Conservation (phyloP, 2,797 vertebrate genomes). For the Xyrichtys novacula region DNA sequence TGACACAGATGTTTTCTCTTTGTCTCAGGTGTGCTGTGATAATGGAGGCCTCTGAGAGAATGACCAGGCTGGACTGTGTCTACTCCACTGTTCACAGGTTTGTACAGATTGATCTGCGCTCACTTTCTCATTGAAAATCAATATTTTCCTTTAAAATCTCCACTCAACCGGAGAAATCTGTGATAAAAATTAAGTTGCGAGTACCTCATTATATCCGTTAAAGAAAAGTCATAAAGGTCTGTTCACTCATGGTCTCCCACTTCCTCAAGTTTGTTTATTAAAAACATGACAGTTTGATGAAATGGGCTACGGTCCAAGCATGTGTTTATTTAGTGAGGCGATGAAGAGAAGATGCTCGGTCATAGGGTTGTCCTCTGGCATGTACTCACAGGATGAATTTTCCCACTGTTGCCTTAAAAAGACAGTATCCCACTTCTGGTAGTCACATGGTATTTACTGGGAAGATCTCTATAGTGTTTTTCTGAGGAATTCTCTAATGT, state of each 20-base stretch:
- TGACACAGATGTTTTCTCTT: background rate
- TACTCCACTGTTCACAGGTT: slow-evolving; percentile 71
- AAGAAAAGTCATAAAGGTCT: slow-evolving; percentile 59
- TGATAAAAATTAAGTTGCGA: slow-evolving; percentile 7
- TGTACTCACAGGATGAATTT: slow-evolving; percentile 70
- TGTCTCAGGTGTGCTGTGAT: slow-evolving; percentile 61
- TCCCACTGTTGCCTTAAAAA: slow-evolving; percentile 79
- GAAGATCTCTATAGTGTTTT: slow-evolving; percentile 31
- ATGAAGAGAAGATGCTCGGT: slow-evolving; percentile 78
- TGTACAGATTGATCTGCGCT: slow-evolving; percentile 25
- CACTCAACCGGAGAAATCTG: slow-evolving; percentile 38
- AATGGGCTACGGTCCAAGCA: slow-evolving; percentile 74
- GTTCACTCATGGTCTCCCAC: slow-evolving; percentile 67
- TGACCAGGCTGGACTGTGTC: slow-evolving; percentile 55
- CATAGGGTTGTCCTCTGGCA: slow-evolving; percentile 73
- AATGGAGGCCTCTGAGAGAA: slow-evolving; percentile 70
- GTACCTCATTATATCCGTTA: slow-evolving; percentile 56
- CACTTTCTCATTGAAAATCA: background rate
- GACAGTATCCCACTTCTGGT: slow-evolving; percentile 53
- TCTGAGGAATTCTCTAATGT: background rate
- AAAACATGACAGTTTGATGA: slow-evolving; percentile 74
- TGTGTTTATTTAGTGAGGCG: slow-evolving; percentile 77
- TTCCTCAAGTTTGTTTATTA: slow-evolving; percentile 84
- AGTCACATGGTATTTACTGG: slow-evolving; percentile 26
- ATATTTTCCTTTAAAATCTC: background rate